phyloP scores from a whole-genome alignment of 2,888 invertebrate species.

The Ophioninae sp. region DNA sequence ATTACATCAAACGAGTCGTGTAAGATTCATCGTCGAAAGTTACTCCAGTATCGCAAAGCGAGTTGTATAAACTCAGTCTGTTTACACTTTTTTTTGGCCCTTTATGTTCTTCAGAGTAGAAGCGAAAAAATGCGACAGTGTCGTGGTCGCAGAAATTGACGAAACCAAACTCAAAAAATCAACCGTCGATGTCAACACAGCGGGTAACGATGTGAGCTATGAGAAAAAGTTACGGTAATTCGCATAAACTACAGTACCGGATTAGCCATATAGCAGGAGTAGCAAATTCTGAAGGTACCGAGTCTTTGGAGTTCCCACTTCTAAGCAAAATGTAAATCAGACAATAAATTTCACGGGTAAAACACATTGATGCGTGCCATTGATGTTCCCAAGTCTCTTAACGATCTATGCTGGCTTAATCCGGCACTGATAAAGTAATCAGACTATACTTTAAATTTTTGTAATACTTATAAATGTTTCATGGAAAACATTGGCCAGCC shows the following conservation, averaged over 20 bases:
- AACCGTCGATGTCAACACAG: slow-evolving; percentile 69
- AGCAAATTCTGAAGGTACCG: too few species aligned
- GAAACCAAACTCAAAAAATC: slow-evolving; percentile 67
- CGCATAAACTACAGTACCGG: background rate
- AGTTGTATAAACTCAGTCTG: background rate
- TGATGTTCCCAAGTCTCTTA: too few species aligned
- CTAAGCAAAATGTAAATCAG: too few species aligned
- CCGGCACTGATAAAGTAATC: too few species aligned
- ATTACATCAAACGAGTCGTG: slow-evolving; percentile 79
- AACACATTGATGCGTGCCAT: too few species aligned
- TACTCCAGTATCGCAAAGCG: background rate
- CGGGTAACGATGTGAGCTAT: slow-evolving; percentile 60
- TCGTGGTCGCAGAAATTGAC: slow-evolving; percentile 75
- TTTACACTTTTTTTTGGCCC: background rate
- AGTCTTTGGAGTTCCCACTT: too few species aligned
- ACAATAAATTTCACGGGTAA: too few species aligned
- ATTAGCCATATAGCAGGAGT: too few species aligned
- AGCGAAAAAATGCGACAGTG: slow-evolving; percentile 75
- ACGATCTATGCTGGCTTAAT: too few species aligned
- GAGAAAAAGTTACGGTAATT: background rate
- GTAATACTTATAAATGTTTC: too few species aligned
- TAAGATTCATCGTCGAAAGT: slow-evolving; percentile 63
- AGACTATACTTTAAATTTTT: too few species aligned
- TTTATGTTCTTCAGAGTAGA: slow-evolving; percentile 70
- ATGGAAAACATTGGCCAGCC: too few species aligned